Evolutionary conservation across 1,140 invertebrate genomes (phyloP), one percentile per base, ranked within the genome.

Genomic region (Orius insidiosus): DNA sequence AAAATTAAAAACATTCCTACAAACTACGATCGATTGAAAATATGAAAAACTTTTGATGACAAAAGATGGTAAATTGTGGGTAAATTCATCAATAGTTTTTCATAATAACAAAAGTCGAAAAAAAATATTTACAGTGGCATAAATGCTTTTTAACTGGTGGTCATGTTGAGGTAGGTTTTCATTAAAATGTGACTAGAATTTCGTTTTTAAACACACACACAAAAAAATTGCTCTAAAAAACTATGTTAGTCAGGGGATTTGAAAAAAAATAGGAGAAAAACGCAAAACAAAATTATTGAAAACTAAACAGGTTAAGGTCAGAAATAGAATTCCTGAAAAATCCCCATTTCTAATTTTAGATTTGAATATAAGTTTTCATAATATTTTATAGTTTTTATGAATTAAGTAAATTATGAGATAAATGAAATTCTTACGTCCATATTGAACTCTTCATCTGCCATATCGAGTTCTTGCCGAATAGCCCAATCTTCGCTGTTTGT

Each of bases 401-500:
- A 48, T 34, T 16, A 19, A 31, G 41, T 37, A n/a, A 16, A 30
- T 24, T 32, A 46, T 37, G 33, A 33, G 45, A 34, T 13, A 30
- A 42, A 41, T 3, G 24, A 10, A 42, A 45, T 67, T 5, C 41
- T 32, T 24, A 43, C 41, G 10, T 43, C 41, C 24, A 31, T 11
- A 11, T 43, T 43, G 24, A 43, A 43, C 24, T 43, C 41, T 30
- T 43, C 41, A 10, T 43, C 41, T 3, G 41, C 41, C 11, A 31
- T 18, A n/a, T 39, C 32, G 4, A 31, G 36, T n/a, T 47, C 55
- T 47, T 64, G 57, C 30, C 62, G 53, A 43, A 64, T 57, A 11
- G 54, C 55, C 44, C 58, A 58, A 48, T 71, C 68, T 40, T 66
- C 58, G 15, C 58, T 48, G 48, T 66, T 53, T 16, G 53, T 50